These are phyloP conservation scores for Toxotes jaculatrix DNA, from an alignment of 2,113 vertebrate genomes.

Conservation along the genomic window DNA sequence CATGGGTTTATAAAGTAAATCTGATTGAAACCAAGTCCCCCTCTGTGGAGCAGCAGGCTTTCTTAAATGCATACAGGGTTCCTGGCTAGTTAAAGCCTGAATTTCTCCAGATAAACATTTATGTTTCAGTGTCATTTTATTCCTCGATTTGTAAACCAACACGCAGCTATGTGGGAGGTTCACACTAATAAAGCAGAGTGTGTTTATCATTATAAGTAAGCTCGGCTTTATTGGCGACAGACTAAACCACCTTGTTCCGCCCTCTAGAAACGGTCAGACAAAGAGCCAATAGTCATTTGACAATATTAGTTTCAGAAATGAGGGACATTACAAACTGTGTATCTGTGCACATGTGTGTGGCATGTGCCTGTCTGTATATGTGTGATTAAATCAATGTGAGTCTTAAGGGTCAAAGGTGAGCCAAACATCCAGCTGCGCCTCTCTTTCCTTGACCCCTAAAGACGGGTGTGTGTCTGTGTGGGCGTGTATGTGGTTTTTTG, in stretches of 20 bases:
- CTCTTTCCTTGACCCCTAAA: slow-evolving; percentile 36
- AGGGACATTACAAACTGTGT: slow-evolving; percentile 12
- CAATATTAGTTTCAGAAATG: slow-evolving; percentile 30
- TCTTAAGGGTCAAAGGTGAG: slow-evolving; percentile 66
- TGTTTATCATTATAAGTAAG: slow-evolving; percentile 66
- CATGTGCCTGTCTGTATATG: slow-evolving; percentile 3
- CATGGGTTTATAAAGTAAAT: slow-evolving; percentile 45
- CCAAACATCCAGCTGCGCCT: slow-evolving; percentile 64
- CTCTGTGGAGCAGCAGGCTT: slow-evolving; percentile 9
- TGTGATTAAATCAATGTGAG: slow-evolving; percentile 53
- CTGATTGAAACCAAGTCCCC: slow-evolving; percentile 45
- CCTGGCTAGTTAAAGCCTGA: slow-evolving; percentile 41
- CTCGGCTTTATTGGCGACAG: slow-evolving; percentile 46
- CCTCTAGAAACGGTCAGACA: slow-evolving; percentile 9
- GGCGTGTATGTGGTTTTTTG: slow-evolving; percentile 13
- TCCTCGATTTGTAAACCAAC: slow-evolving; percentile 67
- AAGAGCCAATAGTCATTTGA: slow-evolving; percentile 26
- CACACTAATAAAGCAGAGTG: slow-evolving; percentile 59
- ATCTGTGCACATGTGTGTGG: slow-evolving; percentile 10
- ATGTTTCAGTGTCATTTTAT: slow-evolving; percentile 68
- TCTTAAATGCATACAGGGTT: slow-evolving; percentile 17
- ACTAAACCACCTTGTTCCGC: slow-evolving; percentile 31
- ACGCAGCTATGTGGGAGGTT: slow-evolving; percentile 62
- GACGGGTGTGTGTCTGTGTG: slow-evolving; percentile 21
- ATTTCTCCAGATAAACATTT: slow-evolving; percentile 72